Evolutionary conservation across 1,140 invertebrate genomes (phyloP), one percentile per base, ranked within the genome.

Genomic region (Nasonia longicornis): DNA sequence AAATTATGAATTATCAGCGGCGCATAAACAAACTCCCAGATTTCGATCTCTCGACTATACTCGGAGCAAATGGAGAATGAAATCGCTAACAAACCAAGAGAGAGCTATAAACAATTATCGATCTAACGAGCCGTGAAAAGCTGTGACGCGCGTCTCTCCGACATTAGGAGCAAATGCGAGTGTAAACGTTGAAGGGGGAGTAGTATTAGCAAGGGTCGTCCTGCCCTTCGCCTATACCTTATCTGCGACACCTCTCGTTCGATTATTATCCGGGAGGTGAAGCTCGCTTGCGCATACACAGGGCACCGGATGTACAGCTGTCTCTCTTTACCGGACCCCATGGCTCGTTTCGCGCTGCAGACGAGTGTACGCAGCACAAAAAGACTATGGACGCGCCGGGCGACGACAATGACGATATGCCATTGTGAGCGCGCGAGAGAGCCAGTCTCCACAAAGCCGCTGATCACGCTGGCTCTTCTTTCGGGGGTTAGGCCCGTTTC

Each of bases 341-440:
- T 83, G 52, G 52, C 20, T 58, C 52, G 78, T 83, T 84, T 84
- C 83, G 74, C 79, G 75, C 84, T 72, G 38, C 22, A 64, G 70
- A 14, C 42, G 38, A 58, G 16, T 42, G 8, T 77, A 67, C 3
- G 14, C 8, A 81, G 83, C 82, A 71, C 83, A 84, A 71, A 85
- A 87, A 89, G 86, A 88, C 87, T 87, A 85, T 86, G 83, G 83
- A 80, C 38, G 38, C 4, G 75, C 77, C 10, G 76, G 45, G 83
- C 76, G 52, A 89, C 87, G 69, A 89, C 87, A 89, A 88, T 89
- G 83, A 83, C 80, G 87, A 58, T 58, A 58, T 58, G 52, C 16
- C 87, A 87, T 88, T 88, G 88, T 87, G 82, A 1, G 16, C 16
- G 16, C 26, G 26, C 26, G 26, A 26, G 26, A 58, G 52, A 58